Evolutionary conservation across 1,140 invertebrate genomes (phyloP).

Genomic region (Drosophila lacteicornis): DNA sequence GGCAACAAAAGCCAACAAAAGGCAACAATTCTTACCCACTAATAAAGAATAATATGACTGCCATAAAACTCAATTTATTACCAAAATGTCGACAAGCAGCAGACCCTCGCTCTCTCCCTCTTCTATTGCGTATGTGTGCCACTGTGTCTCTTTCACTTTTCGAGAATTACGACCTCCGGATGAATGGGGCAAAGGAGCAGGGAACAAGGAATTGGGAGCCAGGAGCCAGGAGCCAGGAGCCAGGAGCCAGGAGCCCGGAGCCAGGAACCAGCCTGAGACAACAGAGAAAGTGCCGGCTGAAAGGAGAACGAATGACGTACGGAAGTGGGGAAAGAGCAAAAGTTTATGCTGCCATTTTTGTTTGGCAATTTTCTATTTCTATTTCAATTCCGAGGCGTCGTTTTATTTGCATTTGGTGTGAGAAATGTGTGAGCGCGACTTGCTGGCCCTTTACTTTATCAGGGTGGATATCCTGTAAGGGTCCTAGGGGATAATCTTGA

Average conservation of each 20-base stretch:
- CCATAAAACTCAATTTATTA: slow-evolving; percentile 84
- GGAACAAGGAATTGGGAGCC: neutral
- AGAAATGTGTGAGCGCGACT: too few species aligned
- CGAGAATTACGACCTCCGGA: slow-evolving; percentile 6
- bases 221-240: neutral
- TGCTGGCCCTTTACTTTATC: slow-evolving; percentile 17
- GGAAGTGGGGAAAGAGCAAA: slow-evolving; percentile 66
- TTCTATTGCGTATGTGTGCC: slow-evolving; percentile 40
- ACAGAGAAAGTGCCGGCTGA: slow-evolving; percentile 7
- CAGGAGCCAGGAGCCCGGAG: neutral
- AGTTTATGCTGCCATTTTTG: slow-evolving; percentile 80
- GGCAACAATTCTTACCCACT: slow-evolving; percentile 81
- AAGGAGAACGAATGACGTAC: slow-evolving; percentile 45
- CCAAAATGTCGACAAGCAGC: slow-evolving; percentile 80
- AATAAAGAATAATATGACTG: slow-evolving; percentile 83
- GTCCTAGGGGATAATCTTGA: neutral
- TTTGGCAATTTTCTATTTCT: slow-evolving; percentile 72
- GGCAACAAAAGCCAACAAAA: slow-evolving; percentile 76
- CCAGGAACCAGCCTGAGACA: slow-evolving; percentile 3
- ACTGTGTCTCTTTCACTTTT: slow-evolving; percentile 34
- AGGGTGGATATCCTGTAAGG: slow-evolving; percentile 1
- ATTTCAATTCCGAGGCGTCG: slow-evolving; percentile 65
- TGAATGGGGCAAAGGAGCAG: slow-evolving; percentile 5
- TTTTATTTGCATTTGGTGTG: slow-evolving; percentile 73
- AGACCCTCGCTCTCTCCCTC: neutral